A percentile compares a stretch with the other conserved stretches of the same genome.
Conservation (phyloP, 2,113 vertebrate species). For the Gnathonemus longibarbis region DNA sequence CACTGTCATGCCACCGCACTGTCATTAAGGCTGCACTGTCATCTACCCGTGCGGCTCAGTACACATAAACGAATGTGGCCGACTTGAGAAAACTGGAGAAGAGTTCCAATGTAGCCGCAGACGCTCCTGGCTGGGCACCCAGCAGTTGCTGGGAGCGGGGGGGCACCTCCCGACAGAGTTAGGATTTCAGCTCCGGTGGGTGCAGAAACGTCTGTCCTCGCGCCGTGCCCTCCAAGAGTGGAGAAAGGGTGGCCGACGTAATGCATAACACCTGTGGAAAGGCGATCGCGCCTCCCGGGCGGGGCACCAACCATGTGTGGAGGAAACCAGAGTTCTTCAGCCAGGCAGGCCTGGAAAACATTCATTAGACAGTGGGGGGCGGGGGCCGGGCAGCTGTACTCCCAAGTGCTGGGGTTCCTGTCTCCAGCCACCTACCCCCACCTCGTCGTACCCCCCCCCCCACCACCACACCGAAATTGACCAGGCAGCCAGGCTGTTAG, state of each 20-base stretch:
- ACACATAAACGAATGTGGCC: background rate
- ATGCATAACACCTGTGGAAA: slow-evolving; percentile 55
- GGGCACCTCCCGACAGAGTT: slow-evolving; percentile 22
- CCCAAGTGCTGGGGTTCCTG: background rate
- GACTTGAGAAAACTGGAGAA: background rate
- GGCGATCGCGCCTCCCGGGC: slow-evolving; percentile 38
- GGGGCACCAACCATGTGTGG: slow-evolving; percentile 35
- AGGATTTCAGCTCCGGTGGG: slow-evolving; percentile 20
- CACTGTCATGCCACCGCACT: background rate
- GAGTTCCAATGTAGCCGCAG: background rate
- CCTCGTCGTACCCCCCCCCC: background rate
- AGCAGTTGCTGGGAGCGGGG: background rate
- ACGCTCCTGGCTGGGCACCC: background rate
- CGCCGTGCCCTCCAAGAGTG: slow-evolving; percentile 24
- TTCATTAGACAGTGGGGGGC: slow-evolving; percentile 31
- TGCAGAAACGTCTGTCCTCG: slow-evolving; percentile 29
- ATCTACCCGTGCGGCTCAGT: background rate
- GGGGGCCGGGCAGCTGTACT: background rate
- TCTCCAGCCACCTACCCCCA: background rate
- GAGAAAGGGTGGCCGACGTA: slow-evolving; percentile 32
- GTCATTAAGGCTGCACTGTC: background rate
- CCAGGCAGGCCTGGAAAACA: slow-evolving; percentile 35
- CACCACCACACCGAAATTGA: background rate
- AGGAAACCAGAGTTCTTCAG: slow-evolving; percentile 39
- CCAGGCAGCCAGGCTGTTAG: background rate